These are phyloP conservation scores for Eubucco bourcierii DNA, from an alignment of 2,113 vertebrate genomes.

Conservation along the genomic window DNA sequence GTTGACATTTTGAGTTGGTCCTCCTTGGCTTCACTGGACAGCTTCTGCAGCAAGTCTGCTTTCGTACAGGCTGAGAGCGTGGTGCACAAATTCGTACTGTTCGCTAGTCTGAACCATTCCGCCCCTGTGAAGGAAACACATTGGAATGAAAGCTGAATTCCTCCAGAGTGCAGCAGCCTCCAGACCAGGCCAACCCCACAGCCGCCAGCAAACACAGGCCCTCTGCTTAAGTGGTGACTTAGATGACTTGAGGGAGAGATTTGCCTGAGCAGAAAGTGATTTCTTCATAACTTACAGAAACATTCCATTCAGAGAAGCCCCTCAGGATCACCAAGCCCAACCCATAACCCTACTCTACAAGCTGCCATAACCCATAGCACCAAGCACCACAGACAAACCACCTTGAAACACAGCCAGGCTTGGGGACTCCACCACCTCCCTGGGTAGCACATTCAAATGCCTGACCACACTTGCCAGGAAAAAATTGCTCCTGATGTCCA, in stretches of 20 bases:
- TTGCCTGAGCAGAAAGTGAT: background rate
- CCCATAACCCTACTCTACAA: too few species aligned
- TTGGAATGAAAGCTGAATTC: background rate
- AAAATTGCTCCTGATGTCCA: too few species aligned
- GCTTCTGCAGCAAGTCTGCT: conserved; percentile 83
- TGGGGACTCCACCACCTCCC: too few species aligned
- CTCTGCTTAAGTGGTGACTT: background rate
- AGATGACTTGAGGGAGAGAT: background rate
- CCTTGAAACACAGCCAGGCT: too few species aligned
- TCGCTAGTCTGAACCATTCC: conserved; percentile 99
- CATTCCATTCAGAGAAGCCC: too few species aligned
- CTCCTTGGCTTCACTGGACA: conserved; percentile 78
- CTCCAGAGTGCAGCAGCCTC: background rate
- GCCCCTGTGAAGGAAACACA: conserved; percentile 79
- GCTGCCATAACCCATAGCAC: too few species aligned
- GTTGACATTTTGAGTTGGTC: background rate
- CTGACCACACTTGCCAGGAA: too few species aligned
- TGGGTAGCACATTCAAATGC: too few species aligned
- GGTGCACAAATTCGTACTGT: conserved; percentile 97
- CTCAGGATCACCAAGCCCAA: too few species aligned
- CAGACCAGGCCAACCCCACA: background rate
- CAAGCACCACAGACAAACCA: too few species aligned
- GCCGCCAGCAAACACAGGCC: background rate
- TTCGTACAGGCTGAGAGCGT: conserved; percentile 90
- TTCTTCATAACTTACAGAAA: background rate